phyloP scores from a whole-genome alignment of 2,888 invertebrate genomes.

The Ophioninae sp. region DNA sequence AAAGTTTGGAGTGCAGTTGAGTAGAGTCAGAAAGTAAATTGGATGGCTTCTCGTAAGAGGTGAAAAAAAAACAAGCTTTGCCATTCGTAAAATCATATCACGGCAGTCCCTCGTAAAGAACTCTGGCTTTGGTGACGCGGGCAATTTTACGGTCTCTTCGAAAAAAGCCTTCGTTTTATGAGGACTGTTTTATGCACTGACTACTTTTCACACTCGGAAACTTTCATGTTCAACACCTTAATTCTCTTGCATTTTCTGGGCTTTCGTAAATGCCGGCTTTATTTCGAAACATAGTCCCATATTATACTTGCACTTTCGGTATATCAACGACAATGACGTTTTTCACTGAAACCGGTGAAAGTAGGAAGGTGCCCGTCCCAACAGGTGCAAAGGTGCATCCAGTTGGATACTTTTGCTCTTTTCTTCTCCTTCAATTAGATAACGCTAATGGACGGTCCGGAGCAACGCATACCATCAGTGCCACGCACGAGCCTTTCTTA shows the following conservation, averaged over 20 bases:
- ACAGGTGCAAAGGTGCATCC: constrained; percentile 11
- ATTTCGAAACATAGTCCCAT: constrained; percentile 38
- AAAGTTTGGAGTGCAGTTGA: neutral
- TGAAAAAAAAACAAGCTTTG: constrained; percentile 20
- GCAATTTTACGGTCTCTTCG: neutral
- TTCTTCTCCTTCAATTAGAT: constrained; percentile 2
- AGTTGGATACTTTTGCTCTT: neutral
- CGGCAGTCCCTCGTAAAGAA: no score
- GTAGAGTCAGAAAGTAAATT: constrained; percentile 4
- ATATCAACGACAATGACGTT: no score
- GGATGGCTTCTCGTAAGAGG: constrained; percentile 4
- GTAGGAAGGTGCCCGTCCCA: neutral
- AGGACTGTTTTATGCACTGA: constrained; percentile 45
- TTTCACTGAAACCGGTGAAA: no score
- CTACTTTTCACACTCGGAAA: constrained; percentile 58
- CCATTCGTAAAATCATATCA: constrained; percentile 1
- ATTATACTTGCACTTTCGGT: neutral
- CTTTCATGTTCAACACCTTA: constrained; percentile 48
- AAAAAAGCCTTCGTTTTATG: constrained; percentile 1
- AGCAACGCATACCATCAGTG: constrained; percentile 29
- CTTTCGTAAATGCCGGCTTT: neutral
- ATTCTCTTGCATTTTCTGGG: neutral
- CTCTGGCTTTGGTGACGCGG: no score
- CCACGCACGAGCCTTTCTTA: no score
- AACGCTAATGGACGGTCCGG: constrained; percentile 14